phyloP scores from a whole-genome alignment of 2,797 vertebrate genomes.

The Zalophus californianus region DNA sequence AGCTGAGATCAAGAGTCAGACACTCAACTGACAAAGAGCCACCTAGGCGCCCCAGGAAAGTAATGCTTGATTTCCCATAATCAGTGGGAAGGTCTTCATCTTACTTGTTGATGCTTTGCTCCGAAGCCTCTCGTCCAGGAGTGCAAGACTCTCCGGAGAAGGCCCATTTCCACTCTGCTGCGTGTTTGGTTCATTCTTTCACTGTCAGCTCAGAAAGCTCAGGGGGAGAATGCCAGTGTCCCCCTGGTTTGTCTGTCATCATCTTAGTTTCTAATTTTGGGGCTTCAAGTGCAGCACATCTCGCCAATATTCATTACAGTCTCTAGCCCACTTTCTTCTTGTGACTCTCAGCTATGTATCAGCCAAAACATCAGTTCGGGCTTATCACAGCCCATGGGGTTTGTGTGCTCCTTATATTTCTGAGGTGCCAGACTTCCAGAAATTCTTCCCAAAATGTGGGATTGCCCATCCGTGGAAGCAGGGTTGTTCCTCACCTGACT shows the following conservation, averaged over 20 bases:
- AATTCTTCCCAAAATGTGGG: background rate
- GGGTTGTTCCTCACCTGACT: background rate
- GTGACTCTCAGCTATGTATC: background rate
- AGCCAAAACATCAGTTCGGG: background rate
- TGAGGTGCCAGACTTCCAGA: background rate
- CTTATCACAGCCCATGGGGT: background rate
- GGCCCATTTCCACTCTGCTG: background rate
- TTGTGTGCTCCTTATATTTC: conserved; percentile 29
- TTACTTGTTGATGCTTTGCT: background rate
- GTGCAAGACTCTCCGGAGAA: background rate
- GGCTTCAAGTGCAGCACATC: background rate
- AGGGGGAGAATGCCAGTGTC: background rate
- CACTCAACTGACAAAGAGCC: background rate
- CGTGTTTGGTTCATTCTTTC: background rate
- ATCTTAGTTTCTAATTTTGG: background rate
- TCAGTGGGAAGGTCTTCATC: background rate
- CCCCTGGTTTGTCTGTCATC: background rate
- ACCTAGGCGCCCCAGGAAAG: background rate
- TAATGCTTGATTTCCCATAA: background rate
- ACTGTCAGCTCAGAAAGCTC: background rate
- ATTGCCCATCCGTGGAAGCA: background rate
- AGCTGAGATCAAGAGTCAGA: background rate
- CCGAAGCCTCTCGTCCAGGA: background rate
- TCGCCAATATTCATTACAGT: background rate
- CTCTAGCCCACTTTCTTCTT: background rate